Evolutionary conservation across 2,888 invertebrate genomes (phyloP), one percentile per base, ranked within the genome.

Genomic region (Odontocolon sp.): DNA sequence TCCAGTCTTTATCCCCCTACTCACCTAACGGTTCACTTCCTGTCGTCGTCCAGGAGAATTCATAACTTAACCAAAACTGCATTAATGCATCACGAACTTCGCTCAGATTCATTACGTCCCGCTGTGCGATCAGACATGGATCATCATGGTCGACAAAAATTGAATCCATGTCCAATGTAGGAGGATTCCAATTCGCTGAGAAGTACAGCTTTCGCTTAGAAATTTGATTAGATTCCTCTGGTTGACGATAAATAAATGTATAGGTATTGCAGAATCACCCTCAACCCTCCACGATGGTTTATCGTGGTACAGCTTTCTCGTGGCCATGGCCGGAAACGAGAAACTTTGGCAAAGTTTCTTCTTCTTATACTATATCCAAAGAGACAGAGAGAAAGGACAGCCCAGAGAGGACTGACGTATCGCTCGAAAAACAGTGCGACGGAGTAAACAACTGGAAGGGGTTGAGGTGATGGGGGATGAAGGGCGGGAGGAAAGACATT

Each of bases 341-440:
- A 83, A 84, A 83, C 84, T 84, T 84, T 79, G 79, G 42, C 21
- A 72, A 79, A 80, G 77, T 83, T 82, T 81, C 69, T 66, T 80
- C 76, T 59, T 77, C 68, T 57, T 78, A 79, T 76, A 76, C 74
- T 23, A 36, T 18, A 28, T 40, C 50, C 73, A 14, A 61, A 1
- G 45, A 31, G 47, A 52, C 23, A 50, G 69, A 77, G 52, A 59
- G 57, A 77, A 50, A 72, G 57, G 67, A 47, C 45, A 50, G n/a
- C 11, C 26, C 68, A 68, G 71, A 74, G 40, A n/a, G 85, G 83
- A 89, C 88, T 88, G 89, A 90, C 87, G 88, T 89, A 90, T 89
- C 85, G 87, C 85, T 82, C 79, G 80, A 84, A 82, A 87, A 86
- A 89, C 86, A 86, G 84, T 85, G 67, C 80, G 79, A 80, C 78